phyloP scores from a whole-genome alignment of 2,888 invertebrate species.

The Eucera pruinosa region DNA sequence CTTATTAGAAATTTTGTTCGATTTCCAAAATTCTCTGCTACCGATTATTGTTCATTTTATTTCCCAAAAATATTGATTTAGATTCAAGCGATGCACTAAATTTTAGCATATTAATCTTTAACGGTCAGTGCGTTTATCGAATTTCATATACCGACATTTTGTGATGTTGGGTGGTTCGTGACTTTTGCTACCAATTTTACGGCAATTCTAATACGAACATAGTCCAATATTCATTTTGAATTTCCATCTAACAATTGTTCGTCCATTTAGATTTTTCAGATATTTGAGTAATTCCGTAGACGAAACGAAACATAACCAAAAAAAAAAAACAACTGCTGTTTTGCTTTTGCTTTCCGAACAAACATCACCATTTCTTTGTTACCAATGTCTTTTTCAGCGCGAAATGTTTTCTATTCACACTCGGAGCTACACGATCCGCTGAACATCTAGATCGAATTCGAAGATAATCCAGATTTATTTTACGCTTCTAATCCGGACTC shows the following conservation, averaged over 20 bases:
- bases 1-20: slow-evolving; percentile 29
- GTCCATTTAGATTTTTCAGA: neutral
- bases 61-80: slow-evolving; percentile 19
- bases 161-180: neutral
- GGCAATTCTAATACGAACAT: slow-evolving; percentile 29
- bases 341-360: neutral
- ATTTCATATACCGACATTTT: slow-evolving; percentile 9
- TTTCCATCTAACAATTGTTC: neutral
- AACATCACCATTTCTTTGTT: neutral
- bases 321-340: slow-evolving; percentile 8
- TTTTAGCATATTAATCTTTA: slow-evolving; percentile 12
- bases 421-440: slow-evolving; percentile 11
- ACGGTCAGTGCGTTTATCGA: neutral
- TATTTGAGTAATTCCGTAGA: neutral
- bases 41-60: slow-evolving; percentile 1
- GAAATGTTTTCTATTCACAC: slow-evolving; percentile 15
- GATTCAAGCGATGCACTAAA: slow-evolving; percentile 31
- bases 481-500: slow-evolving; percentile 17
- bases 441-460: slow-evolving; percentile 29
- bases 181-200: neutral
- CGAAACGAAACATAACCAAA: slow-evolving; percentile 10
- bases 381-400: neutral
- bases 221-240: slow-evolving; percentile 24
- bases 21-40: neutral
- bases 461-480: slow-evolving; percentile 49